Evolutionary conservation across 2,113 vertebrate genomes (phyloP).

Genomic region (Bubo bubo): DNA sequence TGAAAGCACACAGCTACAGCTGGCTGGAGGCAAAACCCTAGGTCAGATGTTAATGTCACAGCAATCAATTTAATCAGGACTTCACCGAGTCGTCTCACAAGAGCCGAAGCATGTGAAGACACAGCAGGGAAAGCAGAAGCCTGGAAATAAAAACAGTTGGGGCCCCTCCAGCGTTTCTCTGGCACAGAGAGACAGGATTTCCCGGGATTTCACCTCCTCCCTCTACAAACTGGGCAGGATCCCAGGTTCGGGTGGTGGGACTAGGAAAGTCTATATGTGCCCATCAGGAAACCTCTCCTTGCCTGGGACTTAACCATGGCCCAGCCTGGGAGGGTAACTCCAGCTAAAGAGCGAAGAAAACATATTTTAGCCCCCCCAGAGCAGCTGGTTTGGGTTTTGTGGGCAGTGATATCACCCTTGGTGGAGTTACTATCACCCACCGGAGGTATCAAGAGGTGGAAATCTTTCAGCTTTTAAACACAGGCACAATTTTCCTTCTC

Average conservation of each 20-base stretch:
- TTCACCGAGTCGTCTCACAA: rapidly evolving
- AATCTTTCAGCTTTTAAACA: neutral
- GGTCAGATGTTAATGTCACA: neutral
- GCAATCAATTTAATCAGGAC: neutral
- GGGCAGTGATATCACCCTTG: neutral
- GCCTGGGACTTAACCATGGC: neutral
- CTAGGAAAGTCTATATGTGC: neutral
- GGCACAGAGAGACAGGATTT: neutral
- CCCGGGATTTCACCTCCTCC: neutral
- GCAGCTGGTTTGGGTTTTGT: neutral
- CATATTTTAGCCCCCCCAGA: neutral
- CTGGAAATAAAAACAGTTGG: neutral
- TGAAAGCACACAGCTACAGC: rapidly evolving
- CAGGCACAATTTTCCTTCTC: neutral
- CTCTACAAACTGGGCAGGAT: neutral
- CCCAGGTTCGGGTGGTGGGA: rapidly evolving
- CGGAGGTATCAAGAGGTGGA: rapidly evolving
- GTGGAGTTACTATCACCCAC: neutral
- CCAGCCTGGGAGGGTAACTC: neutral
- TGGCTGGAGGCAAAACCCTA: neutral
- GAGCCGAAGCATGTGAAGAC: neutral
- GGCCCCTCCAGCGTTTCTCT: neutral
- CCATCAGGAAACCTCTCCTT: neutral
- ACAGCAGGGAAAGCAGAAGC: neutral
- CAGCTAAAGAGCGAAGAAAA: neutral